Conservation (phyloP, 2,888 invertebrate species). For the Drosophila trichaetosa region DNA sequence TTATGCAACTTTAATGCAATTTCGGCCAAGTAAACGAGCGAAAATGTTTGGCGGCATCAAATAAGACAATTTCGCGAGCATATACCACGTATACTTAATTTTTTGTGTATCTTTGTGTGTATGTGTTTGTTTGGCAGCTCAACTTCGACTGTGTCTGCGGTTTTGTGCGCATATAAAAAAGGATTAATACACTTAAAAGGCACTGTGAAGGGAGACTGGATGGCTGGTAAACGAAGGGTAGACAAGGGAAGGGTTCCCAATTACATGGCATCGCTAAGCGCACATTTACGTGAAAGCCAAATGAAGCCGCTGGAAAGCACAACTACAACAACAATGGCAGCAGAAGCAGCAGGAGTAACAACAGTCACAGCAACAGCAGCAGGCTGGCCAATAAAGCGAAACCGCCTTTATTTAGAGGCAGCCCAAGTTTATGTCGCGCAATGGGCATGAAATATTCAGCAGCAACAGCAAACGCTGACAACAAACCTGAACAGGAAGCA, state of each 20-base stretch:
- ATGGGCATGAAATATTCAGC: conserved; percentile 75
- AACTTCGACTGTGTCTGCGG: conserved; percentile 39
- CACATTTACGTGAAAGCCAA: conserved; percentile 80
- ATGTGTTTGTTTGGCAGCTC: conserved; percentile 20
- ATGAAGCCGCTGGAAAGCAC: conserved; percentile 64
- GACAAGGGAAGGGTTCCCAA: conserved; percentile 47
- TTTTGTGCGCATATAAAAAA: conserved; percentile 72
- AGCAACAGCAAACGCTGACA: conserved; percentile 57
- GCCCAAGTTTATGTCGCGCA: conserved; percentile 74
- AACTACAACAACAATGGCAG: conserved; percentile 34
- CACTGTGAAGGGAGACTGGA: conserved; percentile 14
- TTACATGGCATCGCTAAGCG: conserved; percentile 75
- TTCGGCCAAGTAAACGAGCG: conserved; percentile 72
- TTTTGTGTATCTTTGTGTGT: conserved; percentile 38
- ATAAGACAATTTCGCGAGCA: conserved; percentile 58
- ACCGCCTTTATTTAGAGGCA: conserved; percentile 70
- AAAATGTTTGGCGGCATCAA: conserved; percentile 61
- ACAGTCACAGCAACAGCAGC: conserved; percentile 11
- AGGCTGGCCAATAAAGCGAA: conserved; percentile 69
- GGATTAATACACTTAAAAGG: conserved; percentile 79
- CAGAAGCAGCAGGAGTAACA: conserved; percentile 11
- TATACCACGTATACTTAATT: conserved; percentile 69
- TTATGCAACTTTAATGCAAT: conserved; percentile 82
- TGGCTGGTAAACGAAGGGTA: conserved; percentile 16
- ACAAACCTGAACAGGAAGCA: conserved; percentile 28